phyloP scores from a whole-genome alignment of 2,797 vertebrate genomes.

The Darevskia nairensis region DNA sequence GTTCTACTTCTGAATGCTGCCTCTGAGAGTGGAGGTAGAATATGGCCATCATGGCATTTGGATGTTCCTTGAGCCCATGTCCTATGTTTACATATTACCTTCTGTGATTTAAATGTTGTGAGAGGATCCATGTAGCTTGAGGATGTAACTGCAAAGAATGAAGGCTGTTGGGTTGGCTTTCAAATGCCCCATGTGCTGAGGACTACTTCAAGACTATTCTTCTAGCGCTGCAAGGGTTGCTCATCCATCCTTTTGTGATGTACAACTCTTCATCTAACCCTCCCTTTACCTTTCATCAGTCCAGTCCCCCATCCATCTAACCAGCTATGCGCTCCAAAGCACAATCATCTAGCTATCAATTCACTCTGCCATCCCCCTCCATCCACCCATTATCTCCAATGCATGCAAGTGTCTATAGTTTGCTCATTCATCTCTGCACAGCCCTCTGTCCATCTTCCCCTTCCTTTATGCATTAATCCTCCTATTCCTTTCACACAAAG shows the following conservation, averaged over 20 bases:
- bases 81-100: not conserved
- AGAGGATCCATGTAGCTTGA: too few relatives aligned
- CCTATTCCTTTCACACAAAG: constrained; percentile 15
- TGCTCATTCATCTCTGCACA: constrained; percentile 14
- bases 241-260: not conserved
- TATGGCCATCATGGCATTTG: too few relatives aligned
- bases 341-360: not conserved
- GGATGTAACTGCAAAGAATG: too few relatives aligned
- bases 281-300: not conserved
- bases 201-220: not conserved
- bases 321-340: not conserved
- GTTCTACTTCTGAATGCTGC: too few relatives aligned
- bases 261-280: not conserved
- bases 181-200: not conserved
- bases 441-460: not conserved
- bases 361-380: not conserved
- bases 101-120: not conserved
- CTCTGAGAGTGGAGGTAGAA: not conserved
- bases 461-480: not conserved
- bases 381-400: not conserved
- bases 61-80: too few relatives aligned
- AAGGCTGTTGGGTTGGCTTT: not conserved
- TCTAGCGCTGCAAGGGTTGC: not conserved
- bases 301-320: constrained; percentile 1
- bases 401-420: not conserved